Evolutionary conservation across 2,888 invertebrate species (phyloP), one percentile per base, ranked within the genome.

Genomic region (Hedya salicella): DNA sequence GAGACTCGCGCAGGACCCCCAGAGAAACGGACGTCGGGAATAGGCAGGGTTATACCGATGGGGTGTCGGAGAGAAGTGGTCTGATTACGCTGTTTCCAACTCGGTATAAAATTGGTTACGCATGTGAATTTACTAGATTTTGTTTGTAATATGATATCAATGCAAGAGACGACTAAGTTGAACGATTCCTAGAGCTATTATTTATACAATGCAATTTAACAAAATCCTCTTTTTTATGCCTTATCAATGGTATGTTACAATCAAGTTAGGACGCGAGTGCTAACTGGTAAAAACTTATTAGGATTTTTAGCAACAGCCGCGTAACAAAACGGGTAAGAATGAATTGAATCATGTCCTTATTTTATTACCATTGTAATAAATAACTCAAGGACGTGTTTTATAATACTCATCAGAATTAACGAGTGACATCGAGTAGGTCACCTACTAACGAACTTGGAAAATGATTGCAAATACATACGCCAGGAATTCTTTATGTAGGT

Each of bases 41-140:
- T 67, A 32, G 6, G 66, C 21, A 57, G 69, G 68, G 60, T 73
- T 70, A 70, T 68, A 62, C 4, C 9, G 36, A 59, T 30, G 53
- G 53, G 54, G 61, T 66, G 61, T 66, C 66, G 53, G 39, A 48
- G 48, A 19, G 39, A 57, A 64, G 64, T 57, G 57, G 14, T 57
- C 30, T 21, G 32, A 42, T 48, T 46, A 53, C 65, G 52, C 59
- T 42, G 3, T 17, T 36, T 25, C 6, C 40, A 59, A 53, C 19
- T 36, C 53, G 46, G n/a, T 17, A 44, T 50, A 36, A 17, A 17
- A 52, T 53, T 59, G 46, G 44, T 65, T 46, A 59, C 36, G 44
- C 44, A 52, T 21, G 16, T 8, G 19, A 13, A 30, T 25, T 21
- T 14, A 2, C 9, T 17, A n/a, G n/a, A 25, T n/a, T 4, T 21